Conservation (phyloP, 2,888 invertebrate species). For the Adelphocoris suturalis region DNA sequence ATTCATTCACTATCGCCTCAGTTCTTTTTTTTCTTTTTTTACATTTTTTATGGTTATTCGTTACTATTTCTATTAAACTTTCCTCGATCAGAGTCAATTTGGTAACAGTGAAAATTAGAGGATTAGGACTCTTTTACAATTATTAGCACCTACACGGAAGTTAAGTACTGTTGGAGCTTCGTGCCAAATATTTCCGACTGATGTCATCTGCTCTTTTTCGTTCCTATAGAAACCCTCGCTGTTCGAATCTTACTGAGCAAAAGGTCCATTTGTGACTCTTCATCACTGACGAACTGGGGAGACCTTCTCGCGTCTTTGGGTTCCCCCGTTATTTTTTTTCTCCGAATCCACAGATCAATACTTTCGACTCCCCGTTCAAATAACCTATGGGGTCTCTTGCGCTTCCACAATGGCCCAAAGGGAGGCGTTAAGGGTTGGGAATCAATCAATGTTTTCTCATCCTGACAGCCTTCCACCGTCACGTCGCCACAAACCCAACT, state of each 20-base stretch:
- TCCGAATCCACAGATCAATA: constrained; percentile 51
- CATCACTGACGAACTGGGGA: background rate
- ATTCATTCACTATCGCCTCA: no score
- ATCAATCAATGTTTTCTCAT: constrained; percentile 71
- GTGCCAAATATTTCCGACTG: background rate
- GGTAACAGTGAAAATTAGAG: no score
- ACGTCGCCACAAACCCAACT: constrained; percentile 57
- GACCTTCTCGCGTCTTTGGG: background rate
- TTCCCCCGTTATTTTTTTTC: background rate
- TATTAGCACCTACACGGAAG: no score
- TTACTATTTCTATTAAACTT: no score
- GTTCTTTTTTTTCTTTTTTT: no score
- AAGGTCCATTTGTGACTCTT: background rate
- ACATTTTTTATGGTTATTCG: no score
- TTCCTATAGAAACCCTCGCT: background rate
- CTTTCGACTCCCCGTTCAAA: constrained; percentile 61
- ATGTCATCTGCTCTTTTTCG: background rate
- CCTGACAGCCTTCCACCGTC: constrained; percentile 54
- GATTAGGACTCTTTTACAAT: no score
- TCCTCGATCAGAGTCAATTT: no score
- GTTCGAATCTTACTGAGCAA: background rate
- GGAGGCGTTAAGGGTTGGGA: constrained; percentile 61
- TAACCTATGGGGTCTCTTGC: constrained; percentile 47
- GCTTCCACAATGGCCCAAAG: constrained; percentile 55
- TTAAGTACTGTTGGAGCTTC: no score